Evolutionary conservation across 2,797 vertebrate species (phyloP).

Genomic region (Intellagama lesueurii): DNA sequence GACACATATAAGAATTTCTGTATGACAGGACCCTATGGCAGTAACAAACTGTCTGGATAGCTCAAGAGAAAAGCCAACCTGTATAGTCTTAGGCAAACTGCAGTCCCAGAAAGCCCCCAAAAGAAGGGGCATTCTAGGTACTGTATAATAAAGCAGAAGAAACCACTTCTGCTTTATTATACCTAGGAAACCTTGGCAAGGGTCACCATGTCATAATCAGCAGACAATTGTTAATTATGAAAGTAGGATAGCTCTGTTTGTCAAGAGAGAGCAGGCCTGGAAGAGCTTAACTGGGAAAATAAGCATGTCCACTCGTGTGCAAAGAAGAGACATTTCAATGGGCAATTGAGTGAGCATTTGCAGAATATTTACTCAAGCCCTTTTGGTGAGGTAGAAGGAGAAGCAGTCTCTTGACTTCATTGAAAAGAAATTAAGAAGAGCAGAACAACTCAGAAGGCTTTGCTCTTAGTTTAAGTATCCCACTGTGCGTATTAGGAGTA

Average conservation of each 20-base stretch:
- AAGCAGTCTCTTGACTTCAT: constrained; percentile 7
- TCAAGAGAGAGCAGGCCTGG: not conserved
- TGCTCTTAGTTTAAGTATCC: constrained; percentile 37
- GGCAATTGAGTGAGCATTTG: constrained; percentile 33
- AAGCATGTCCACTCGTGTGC: constrained; percentile 3
- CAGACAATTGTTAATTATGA: not conserved
- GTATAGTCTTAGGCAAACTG: no score
- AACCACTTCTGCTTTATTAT: no score
- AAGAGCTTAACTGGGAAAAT: constrained; percentile 16
- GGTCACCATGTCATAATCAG: no score
- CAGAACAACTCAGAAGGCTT: constrained; percentile 24
- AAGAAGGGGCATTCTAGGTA: no score
- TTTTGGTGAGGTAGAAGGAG: constrained; percentile 30
- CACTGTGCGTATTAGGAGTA: constrained; percentile 18
- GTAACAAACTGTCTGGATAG: not conserved
- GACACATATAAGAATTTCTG: not conserved
- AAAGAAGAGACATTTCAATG: constrained; percentile 3
- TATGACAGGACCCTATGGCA: not conserved
- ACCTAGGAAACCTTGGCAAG: no score
- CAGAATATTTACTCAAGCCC: constrained; percentile 42
- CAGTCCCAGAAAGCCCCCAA: no score
- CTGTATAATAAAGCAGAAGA: no score
- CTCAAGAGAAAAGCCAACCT: no score
- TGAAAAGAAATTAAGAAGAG: constrained; percentile 42
- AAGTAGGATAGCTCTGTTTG: not conserved